A percentile compares a stretch with the other conserved stretches of the same genome.
phyloP scores from a whole-genome alignment of 2,113 vertebrate species.

The Probosciger aterrimus region DNA sequence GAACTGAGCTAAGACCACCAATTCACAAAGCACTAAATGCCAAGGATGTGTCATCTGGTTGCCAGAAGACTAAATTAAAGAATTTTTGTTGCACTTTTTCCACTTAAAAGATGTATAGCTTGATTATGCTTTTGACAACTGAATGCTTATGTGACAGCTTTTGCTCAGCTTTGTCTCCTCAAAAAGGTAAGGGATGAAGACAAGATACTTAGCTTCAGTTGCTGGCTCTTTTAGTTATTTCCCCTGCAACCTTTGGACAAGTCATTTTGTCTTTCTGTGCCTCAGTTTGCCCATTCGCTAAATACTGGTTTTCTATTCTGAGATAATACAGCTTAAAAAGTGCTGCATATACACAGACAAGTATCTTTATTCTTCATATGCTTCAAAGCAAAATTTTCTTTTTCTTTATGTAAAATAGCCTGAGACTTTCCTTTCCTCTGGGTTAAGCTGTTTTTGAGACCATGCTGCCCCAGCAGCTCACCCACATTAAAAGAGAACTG shows the following conservation, averaged over 20 bases:
- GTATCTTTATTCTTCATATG: not conserved
- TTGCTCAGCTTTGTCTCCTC: not conserved
- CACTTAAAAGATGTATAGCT: not conserved
- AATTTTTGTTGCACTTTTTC: not conserved
- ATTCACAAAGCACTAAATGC: not conserved
- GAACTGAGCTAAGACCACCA: not conserved
- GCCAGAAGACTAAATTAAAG: not conserved
- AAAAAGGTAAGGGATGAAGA: not conserved
- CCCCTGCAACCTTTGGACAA: not conserved
- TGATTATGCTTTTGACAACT: too few relatives aligned
- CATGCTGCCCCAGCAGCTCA: not conserved
- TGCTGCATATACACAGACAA: not conserved
- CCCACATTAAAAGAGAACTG: conserved; percentile 24
- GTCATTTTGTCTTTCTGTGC: not conserved
- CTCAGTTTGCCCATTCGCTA: not conserved
- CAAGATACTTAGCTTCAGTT: not conserved
- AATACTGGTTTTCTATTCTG: not conserved
- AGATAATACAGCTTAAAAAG: not conserved
- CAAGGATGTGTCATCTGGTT: not conserved
- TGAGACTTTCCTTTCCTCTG: not conserved
- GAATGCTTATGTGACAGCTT: not conserved
- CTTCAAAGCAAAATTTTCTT: not conserved
- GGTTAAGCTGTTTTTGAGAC: not conserved
- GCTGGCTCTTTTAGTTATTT: not conserved
- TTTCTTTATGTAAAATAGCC: not conserved